These are phyloP conservation scores for Pocillopora meandrina DNA, from an alignment of 92 coral and sea anemone species.

Conservation along the genomic window DNA sequence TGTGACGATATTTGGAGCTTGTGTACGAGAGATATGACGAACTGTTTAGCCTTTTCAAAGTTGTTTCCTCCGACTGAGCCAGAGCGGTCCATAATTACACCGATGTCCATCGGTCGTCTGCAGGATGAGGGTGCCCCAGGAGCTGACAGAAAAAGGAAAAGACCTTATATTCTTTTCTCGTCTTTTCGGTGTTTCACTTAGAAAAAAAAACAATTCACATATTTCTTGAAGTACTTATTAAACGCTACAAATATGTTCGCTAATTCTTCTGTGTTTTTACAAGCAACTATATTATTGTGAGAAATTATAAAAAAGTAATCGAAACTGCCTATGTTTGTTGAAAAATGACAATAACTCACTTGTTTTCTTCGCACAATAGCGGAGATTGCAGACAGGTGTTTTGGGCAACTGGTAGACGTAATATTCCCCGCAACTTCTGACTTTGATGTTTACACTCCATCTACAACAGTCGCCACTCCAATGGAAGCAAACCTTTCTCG, in stretches of 20 bases:
- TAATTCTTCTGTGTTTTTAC: too few species aligned
- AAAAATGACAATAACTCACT: background rate
- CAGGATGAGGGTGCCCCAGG: conserved; percentile 54
- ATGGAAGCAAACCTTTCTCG: conserved; percentile 39
- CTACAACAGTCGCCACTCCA: conserved; percentile 5
- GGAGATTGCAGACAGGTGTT: conserved; percentile 29
- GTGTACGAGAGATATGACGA: conserved; percentile 51
- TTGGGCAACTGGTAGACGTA: conserved; percentile 35
- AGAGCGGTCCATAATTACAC: conserved; percentile 66
- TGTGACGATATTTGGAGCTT: conserved; percentile 59
- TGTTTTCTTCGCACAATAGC: conserved; percentile 33
- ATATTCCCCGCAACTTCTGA: conserved; percentile 35
- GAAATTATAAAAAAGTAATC: too few species aligned
- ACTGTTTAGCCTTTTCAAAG: conserved; percentile 56
- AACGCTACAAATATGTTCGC: too few species aligned
- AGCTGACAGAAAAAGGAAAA: background rate
- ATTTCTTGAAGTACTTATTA: background rate
- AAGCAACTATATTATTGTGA: too few species aligned
- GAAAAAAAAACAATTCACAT: background rate
- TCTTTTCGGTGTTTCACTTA: too few species aligned
- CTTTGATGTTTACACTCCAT: conserved; percentile 30
- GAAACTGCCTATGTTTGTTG: too few species aligned
- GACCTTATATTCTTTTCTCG: background rate
- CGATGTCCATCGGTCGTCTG: conserved; percentile 67
- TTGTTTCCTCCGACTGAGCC: conserved; percentile 48